Conservation (phyloP, 2,888 invertebrate genomes). For the Rhagophthalmus giganteus region DNA sequence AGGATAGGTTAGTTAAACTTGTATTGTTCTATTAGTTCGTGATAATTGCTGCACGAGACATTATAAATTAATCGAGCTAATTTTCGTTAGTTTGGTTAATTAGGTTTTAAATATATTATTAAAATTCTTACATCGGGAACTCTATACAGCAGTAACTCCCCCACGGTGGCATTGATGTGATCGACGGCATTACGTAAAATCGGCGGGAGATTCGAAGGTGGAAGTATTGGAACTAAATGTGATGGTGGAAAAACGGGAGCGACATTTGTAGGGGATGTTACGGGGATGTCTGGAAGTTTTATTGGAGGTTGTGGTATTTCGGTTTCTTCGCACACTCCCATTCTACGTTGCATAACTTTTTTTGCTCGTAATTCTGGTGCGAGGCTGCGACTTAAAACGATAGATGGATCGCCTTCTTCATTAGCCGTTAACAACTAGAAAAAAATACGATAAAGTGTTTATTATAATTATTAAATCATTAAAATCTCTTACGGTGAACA, state of each 20-base stretch:
- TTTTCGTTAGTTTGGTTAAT: too few relatives aligned
- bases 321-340: constrained; percentile 68
- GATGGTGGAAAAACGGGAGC: constrained; percentile 66
- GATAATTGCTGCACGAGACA: neutral
- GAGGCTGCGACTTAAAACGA: constrained; percentile 63
- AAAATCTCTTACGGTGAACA: constrained; percentile 64
- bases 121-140: constrained; percentile 70
- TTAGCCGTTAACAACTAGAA: constrained; percentile 59
- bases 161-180: constrained; percentile 78
- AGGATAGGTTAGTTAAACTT: too few relatives aligned
- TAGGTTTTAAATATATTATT: neutral
- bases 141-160: constrained; percentile 77
- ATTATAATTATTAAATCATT: constrained; percentile 1
- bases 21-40: too few relatives aligned
- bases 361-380: constrained; percentile 68
- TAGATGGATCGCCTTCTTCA: constrained; percentile 63
- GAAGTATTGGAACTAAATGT: constrained; percentile 28
- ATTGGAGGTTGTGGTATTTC: constrained; percentile 56
- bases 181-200: constrained; percentile 83
- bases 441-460: constrained; percentile 17
- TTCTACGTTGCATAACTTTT: constrained; percentile 67
- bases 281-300: constrained; percentile 53
- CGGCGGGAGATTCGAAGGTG: constrained; percentile 70
- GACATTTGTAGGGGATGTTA: constrained; percentile 62
- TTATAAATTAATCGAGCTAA: too few relatives aligned